These are phyloP conservation scores for Stratiomys singularior DNA, from an alignment of 2,888 invertebrate genomes.

Conservation along the genomic window DNA sequence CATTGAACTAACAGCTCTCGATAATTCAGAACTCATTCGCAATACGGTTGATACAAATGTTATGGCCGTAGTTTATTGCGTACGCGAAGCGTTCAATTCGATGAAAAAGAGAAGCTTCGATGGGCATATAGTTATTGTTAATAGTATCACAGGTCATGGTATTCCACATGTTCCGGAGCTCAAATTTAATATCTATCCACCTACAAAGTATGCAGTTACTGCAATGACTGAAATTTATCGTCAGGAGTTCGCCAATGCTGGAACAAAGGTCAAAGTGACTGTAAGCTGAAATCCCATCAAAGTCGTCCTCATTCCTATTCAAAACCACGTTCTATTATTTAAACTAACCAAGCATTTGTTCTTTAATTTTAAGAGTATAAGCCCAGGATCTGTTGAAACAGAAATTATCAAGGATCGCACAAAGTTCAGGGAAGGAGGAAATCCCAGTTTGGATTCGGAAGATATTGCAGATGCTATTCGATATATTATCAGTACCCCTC, in stretches of 20 bases:
- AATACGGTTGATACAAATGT: slow-evolving; percentile 56
- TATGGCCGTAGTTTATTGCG: too few species aligned
- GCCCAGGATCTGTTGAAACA: slow-evolving; percentile 63
- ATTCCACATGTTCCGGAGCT: slow-evolving; percentile 58
- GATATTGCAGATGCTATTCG: slow-evolving; percentile 42
- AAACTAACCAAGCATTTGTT: too few species aligned
- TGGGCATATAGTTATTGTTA: slow-evolving; percentile 68
- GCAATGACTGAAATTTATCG: slow-evolving; percentile 58
- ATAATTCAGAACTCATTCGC: slow-evolving; percentile 55
- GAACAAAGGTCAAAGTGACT: too few species aligned
- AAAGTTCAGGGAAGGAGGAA: slow-evolving; percentile 45
- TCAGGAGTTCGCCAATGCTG: slow-evolving; percentile 54
- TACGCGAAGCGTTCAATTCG: too few species aligned
- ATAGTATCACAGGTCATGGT: slow-evolving; percentile 62
- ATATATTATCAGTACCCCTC: slow-evolving; percentile 60
- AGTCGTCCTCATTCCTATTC: too few species aligned
- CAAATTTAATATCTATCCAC: slow-evolving; percentile 58
- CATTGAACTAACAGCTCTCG: too few species aligned
- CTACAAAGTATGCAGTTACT: slow-evolving; percentile 58
- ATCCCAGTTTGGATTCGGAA: slow-evolving; percentile 50
- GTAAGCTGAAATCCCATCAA: too few species aligned
- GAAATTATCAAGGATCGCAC: slow-evolving; percentile 58
- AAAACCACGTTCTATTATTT: too few species aligned
- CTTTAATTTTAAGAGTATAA: slow-evolving; percentile 58
- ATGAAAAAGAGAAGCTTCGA: slow-evolving; percentile 62